These are phyloP conservation scores for Cryptoblepharus egeriae DNA, from an alignment of 2,797 vertebrate species.

Conservation along the genomic window DNA sequence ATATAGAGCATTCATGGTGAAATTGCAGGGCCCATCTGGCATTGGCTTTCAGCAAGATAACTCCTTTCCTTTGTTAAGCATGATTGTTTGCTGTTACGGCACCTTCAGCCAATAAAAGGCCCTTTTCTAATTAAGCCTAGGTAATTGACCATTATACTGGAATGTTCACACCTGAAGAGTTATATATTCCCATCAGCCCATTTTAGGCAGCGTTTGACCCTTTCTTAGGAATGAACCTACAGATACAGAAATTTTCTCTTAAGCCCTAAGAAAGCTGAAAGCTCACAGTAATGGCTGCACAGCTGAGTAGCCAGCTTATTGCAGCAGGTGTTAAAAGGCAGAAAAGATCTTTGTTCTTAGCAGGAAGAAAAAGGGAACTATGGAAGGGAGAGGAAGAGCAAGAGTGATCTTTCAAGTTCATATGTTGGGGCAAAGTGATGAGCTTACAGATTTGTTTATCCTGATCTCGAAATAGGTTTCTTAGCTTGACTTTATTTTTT, in stretches of 20 bases:
- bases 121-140: background rate
- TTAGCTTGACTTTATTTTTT: background rate
- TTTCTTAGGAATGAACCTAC: background rate
- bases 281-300: background rate
- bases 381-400: background rate
- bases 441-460: background rate
- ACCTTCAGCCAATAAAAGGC: background rate
- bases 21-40: slow-evolving; percentile 10
- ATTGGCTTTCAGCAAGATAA: background rate
- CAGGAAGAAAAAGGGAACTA: background rate
- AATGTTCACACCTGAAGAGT: slow-evolving; percentile 24
- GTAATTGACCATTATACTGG: slow-evolving; percentile 9
- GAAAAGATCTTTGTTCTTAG: background rate
- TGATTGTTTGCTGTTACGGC: background rate
- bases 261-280: background rate
- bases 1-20: background rate
- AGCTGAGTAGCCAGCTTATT: background rate
- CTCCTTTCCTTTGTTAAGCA: background rate
- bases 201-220: background rate
- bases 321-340: background rate
- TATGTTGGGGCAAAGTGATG: background rate
- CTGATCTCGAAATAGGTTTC: background rate
- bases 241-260: background rate
- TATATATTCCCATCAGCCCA: background rate
- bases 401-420: background rate